Evolutionary conservation across 2,113 vertebrate genomes (phyloP).

Genomic region (Pluvialis apricaria): DNA sequence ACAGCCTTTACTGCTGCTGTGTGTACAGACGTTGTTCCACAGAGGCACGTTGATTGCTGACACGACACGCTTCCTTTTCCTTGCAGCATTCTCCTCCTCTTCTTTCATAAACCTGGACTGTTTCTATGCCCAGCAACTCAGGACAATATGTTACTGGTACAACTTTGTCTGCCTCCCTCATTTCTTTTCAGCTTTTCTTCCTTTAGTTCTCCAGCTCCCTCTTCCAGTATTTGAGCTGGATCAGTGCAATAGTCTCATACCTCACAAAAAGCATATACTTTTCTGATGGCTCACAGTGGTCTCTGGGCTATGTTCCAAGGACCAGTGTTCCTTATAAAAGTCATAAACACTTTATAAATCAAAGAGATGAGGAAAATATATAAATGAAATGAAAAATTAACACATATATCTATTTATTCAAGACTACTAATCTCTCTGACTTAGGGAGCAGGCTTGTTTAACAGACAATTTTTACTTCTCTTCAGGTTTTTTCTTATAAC

Average conservation of each 20-base stretch:
- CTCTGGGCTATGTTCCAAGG: background rate
- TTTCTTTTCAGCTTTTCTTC: background rate
- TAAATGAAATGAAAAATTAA: background rate
- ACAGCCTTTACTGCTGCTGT: background rate
- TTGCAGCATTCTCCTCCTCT: background rate
- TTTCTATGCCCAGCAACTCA: background rate
- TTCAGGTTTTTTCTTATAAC: background rate
- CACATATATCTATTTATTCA: background rate
- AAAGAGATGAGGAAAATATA: background rate
- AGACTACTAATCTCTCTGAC: background rate
- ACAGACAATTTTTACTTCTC: background rate
- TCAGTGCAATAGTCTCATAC: background rate
- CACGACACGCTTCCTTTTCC: accelerated
- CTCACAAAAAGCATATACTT: background rate
- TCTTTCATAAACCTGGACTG: background rate
- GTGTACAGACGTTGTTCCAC: background rate
- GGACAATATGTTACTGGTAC: background rate
- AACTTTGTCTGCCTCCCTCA: background rate
- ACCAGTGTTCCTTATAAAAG: background rate
- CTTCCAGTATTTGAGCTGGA: background rate
- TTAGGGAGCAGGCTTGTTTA: background rate
- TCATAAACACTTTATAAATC: background rate
- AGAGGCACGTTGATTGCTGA: background rate
- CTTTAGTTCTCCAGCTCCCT: background rate
- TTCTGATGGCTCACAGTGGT: background rate